Evolutionary conservation across 2,797 vertebrate species (phyloP).

Genomic region (Rhinatrema bivittatum): DNA sequence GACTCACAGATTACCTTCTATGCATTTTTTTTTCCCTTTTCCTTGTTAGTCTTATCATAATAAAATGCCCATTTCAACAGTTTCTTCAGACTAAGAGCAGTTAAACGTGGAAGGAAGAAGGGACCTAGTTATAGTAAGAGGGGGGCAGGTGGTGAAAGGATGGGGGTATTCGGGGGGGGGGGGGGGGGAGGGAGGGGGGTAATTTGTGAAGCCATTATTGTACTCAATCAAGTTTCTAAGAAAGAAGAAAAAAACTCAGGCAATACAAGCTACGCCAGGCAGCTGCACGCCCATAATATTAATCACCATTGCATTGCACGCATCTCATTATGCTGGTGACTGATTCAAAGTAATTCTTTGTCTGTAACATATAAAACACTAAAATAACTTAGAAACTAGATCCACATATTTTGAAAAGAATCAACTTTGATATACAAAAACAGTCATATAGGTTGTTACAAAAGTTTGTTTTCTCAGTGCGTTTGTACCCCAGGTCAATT

Average conservation of each 20-base stretch:
- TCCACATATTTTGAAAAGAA: slow-evolving; percentile 98
- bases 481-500: slow-evolving; percentile 95
- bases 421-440: slow-evolving; percentile 97
- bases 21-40: slow-evolving; percentile 64
- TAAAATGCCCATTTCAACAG: slow-evolving; percentile 89
- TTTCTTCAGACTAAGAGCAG: slow-evolving; percentile 95
- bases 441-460: slow-evolving; percentile 85
- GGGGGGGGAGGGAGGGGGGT: slow-evolving; percentile 53
- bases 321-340: slow-evolving; percentile 78
- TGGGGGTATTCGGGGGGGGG: too few species aligned
- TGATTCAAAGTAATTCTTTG: slow-evolving; percentile 56
- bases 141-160: too few species aligned
- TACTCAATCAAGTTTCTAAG: slow-evolving; percentile 75
- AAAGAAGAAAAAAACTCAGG: slow-evolving; percentile 59
- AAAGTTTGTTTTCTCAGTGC: slow-evolving; percentile 94
- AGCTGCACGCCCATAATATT: slow-evolving; percentile 57
- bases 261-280: slow-evolving; percentile 82
- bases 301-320: slow-evolving; percentile 69
- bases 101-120: slow-evolving; percentile 78
- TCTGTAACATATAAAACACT: slow-evolving; percentile 95
- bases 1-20: slow-evolving; percentile 84
- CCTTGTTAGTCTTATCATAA: slow-evolving; percentile 63
- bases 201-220: slow-evolving; percentile 46
- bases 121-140: slow-evolving; percentile 80
- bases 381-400: slow-evolving; percentile 99